These are phyloP conservation scores for Aphodius sticticus DNA, from an alignment of 2,888 invertebrate genomes.

Conservation along the genomic window DNA sequence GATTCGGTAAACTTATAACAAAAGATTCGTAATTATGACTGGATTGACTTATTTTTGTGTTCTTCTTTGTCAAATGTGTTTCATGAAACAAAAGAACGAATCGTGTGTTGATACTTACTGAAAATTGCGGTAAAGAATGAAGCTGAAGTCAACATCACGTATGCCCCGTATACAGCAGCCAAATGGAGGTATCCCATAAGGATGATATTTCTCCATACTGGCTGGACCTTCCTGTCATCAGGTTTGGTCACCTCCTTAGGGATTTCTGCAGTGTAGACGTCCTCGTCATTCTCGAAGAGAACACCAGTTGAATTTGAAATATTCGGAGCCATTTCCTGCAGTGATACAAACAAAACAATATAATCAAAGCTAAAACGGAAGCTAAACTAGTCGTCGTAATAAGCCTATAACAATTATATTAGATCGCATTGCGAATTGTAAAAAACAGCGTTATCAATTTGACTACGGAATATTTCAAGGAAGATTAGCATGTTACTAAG, in stretches of 20 bases:
- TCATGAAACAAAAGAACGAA: neutral
- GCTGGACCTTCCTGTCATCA: conserved; percentile 65
- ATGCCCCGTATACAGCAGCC: conserved; percentile 79
- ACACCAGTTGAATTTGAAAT: conserved; percentile 63
- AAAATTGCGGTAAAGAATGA: conserved; percentile 75
- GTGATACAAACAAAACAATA: neutral
- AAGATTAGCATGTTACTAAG: too few species aligned
- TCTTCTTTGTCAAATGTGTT: too few species aligned
- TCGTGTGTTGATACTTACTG: conserved; percentile 65
- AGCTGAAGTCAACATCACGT: conserved; percentile 76
- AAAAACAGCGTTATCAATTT: too few species aligned
- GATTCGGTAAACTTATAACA: neutral
- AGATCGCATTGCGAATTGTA: too few species aligned
- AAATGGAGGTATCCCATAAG: conserved; percentile 79
- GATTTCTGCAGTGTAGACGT: conserved; percentile 42
- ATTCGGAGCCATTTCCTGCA: conserved; percentile 55
- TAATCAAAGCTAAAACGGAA: neutral
- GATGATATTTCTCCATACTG: conserved; percentile 87
- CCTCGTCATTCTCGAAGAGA: conserved; percentile 72
- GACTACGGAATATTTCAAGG: too few species aligned
- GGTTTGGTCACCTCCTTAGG: conserved; percentile 51
- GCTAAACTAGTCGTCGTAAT: too few species aligned
- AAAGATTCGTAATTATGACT: neutral
- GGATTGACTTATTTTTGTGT: too few species aligned
- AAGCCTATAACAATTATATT: too few species aligned